Percentiles rank a stretch among this genome's conserved stretches.
These are phyloP conservation scores for Strigops habroptila DNA, from an alignment of 2,113 vertebrate species.

Conservation along the genomic window DNA sequence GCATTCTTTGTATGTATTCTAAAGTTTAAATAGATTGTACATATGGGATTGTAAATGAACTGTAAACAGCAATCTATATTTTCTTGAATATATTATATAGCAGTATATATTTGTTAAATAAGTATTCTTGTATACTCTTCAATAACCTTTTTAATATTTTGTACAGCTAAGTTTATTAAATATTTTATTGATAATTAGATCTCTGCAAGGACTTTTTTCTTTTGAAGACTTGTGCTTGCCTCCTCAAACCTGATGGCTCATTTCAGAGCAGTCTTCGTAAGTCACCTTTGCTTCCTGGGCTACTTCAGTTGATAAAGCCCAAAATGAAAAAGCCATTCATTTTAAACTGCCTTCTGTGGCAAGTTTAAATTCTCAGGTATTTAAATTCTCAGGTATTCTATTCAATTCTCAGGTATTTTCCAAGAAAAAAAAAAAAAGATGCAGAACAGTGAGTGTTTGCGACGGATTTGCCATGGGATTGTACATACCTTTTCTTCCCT, in stretches of 20 bases:
- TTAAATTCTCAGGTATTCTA: neutral
- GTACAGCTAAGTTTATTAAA: conserved; percentile 86
- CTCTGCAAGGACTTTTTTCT: neutral
- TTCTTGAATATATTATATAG: conserved; percentile 81
- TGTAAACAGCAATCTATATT: conserved; percentile 85
- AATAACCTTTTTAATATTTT: conserved; percentile 77
- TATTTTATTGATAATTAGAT: conserved; percentile 76
- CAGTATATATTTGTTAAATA: conserved; percentile 84
- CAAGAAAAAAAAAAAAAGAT: neutral
- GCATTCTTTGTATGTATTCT: conserved; percentile 77
- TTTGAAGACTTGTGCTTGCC: neutral
- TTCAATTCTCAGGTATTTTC: neutral
- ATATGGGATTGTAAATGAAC: conserved; percentile 87
- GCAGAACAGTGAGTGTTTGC: neutral
- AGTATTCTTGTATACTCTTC: conserved; percentile 75
- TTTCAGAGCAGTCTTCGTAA: neutral
- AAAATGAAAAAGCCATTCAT: neutral
- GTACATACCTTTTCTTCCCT: neutral
- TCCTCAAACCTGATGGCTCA: neutral
- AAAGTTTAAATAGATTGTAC: conserved; percentile 84
- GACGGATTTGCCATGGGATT: neutral
- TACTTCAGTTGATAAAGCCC: neutral
- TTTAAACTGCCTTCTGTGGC: neutral
- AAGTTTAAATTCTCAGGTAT: neutral
- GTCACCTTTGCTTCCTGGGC: neutral